A percentile compares a stretch with the other conserved stretches of the same genome.
phyloP scores from a whole-genome alignment of 2,797 vertebrate species.

The Anniella stebbinsi region DNA sequence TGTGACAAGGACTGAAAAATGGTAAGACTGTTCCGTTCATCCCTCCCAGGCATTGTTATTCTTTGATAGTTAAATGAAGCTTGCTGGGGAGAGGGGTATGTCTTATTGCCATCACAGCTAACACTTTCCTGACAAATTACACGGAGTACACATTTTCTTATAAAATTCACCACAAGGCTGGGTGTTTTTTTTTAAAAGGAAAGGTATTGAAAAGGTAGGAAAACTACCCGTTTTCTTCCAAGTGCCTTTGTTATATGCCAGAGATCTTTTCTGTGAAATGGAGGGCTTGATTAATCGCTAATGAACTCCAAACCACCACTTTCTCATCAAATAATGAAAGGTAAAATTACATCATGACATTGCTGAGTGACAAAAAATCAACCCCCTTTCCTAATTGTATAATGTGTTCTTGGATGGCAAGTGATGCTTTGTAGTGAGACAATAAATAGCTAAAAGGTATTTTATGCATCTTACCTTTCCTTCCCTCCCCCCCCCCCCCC shows the following conservation, averaged over 20 bases:
- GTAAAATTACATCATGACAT: constrained; percentile 73
- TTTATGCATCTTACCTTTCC: constrained; percentile 30
- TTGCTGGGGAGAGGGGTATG: constrained; percentile 56
- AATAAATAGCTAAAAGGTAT: constrained; percentile 60
- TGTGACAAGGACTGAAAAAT: constrained; percentile 74
- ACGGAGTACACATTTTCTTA: constrained; percentile 60
- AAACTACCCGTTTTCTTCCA: constrained; percentile 54
- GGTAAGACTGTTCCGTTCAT: constrained; percentile 66
- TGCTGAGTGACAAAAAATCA: constrained; percentile 69
- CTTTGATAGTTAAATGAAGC: constrained; percentile 78
- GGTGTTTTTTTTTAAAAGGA: constrained; percentile 65
- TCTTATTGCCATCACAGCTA: constrained; percentile 65
- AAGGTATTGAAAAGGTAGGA: constrained; percentile 47
- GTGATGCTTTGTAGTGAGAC: constrained; percentile 57
- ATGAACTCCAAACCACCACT: constrained; percentile 65
- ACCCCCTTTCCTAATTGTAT: constrained; percentile 60
- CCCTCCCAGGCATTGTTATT: constrained; percentile 69
- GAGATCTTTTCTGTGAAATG: constrained; percentile 60
- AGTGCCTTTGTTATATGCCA: constrained; percentile 65
- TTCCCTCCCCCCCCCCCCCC: background rate
- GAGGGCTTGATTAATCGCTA: constrained; percentile 70
- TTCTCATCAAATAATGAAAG: constrained; percentile 72
- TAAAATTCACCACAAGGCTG: constrained; percentile 61
- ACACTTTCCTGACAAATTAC: constrained; percentile 65
- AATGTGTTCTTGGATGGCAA: constrained; percentile 49